phyloP scores from a whole-genome alignment of 2,113 vertebrate genomes.

The Pseudonaja textilis region DNA sequence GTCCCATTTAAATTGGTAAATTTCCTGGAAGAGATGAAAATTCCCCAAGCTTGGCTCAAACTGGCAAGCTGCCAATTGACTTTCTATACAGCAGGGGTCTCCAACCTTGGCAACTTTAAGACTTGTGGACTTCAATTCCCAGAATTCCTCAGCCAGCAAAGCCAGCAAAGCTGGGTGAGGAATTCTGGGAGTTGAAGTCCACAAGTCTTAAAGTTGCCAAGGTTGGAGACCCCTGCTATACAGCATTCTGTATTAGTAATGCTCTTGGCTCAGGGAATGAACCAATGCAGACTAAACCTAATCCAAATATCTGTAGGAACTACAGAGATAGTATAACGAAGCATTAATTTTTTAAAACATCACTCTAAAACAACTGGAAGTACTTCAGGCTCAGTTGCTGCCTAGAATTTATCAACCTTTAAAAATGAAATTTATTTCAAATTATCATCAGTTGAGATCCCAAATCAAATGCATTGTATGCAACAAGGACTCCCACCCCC shows the following conservation, averaged over 20 bases:
- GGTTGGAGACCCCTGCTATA: no score
- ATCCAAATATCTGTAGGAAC: not conserved
- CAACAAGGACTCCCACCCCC: not conserved
- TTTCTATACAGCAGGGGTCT: no score
- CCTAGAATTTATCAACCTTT: not conserved
- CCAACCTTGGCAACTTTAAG: no score
- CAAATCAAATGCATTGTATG: not conserved
- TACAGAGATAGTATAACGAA: not conserved
- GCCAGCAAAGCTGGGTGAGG: no score
- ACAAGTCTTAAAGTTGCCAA: no score
- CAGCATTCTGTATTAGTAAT: not conserved
- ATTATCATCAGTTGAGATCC: not conserved
- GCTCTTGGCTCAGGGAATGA: not conserved
- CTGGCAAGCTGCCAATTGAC: not conserved
- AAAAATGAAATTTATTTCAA: not conserved
- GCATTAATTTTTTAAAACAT: not conserved
- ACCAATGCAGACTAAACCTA: not conserved
- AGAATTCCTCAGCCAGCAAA: no score
- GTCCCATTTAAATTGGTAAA: not conserved
- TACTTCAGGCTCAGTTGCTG: not conserved
- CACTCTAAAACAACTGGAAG: not conserved
- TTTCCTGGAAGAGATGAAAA: not conserved
- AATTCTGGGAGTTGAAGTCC: no score
- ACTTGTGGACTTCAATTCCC: no score
- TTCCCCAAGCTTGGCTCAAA: not conserved